Evolutionary conservation across 2,797 vertebrate species (phyloP).

Genomic region (Coendou prehensilis): DNA sequence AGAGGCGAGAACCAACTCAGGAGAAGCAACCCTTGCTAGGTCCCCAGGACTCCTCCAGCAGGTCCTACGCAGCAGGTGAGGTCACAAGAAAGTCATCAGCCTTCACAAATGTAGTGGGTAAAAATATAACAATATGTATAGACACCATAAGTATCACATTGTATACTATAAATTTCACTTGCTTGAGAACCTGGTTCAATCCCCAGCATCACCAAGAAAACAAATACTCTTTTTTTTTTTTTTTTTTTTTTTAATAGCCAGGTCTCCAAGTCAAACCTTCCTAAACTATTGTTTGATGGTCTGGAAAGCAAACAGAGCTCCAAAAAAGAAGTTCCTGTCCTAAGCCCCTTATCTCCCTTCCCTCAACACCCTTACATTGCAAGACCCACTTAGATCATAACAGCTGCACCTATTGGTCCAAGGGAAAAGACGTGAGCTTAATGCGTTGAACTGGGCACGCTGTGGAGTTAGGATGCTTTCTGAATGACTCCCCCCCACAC

Average conservation of each 20-base stretch:
- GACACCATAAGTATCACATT: rapidly evolving
- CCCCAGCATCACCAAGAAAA: neutral
- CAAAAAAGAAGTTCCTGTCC: neutral
- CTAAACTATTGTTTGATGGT: neutral
- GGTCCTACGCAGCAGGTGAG: neutral
- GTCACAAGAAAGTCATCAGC: neutral
- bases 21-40: neutral
- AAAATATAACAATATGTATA: neutral
- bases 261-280: neutral
- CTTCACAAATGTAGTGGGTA: neutral
- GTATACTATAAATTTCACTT: neutral
- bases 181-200: neutral
- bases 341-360: neutral
- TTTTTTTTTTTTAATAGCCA: neutral
- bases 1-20: neutral
- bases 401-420: neutral
- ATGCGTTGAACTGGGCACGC: neutral
- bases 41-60: neutral
- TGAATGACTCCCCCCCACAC: neutral
- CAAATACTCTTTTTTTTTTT: neutral
- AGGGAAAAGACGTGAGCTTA: neutral
- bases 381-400: neutral
- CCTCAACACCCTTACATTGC: too few species aligned
- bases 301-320: neutral
- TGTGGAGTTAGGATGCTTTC: neutral